Percentiles rank a stretch among this genome's conserved stretches.
Conservation (phyloP, 1,140 invertebrate species). For the Scylla paramamosain region DNA sequence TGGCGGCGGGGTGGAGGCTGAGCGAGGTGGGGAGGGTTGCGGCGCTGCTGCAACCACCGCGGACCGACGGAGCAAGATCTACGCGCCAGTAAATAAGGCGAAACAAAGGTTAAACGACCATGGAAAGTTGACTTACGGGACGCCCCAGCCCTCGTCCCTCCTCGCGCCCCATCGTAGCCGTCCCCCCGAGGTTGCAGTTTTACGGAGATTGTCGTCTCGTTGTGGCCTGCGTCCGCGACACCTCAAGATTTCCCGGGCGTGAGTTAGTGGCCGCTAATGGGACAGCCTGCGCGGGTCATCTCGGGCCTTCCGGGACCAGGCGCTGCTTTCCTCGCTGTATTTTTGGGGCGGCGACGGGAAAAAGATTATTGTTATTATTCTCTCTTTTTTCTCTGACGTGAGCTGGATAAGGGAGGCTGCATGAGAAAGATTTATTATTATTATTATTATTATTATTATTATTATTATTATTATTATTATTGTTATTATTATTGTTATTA, state of each 20-base stretch:
- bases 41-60: neutral
- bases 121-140: neutral
- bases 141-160: neutral
- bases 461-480: neutral
- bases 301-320: neutral
- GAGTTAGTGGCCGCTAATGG: neutral
- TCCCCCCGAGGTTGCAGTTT: neutral
- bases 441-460: neutral
- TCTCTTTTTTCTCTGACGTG: too few relatives aligned
- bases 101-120: conserved; percentile 4
- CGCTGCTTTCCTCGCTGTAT: neutral
- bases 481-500: too few relatives aligned
- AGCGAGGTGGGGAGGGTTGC: neutral
- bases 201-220: conserved; percentile 19
- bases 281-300: neutral
- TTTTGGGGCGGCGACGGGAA: neutral
- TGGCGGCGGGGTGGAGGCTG: neutral
- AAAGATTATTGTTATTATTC: neutral
- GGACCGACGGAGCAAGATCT: neutral
- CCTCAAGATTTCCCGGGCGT: neutral
- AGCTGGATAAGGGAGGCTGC: too few relatives aligned
- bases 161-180: neutral
- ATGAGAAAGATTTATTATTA: too few relatives aligned
- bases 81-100: neutral
- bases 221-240: neutral